A percentile compares a stretch with the other conserved stretches of the same genome.
These are phyloP conservation scores for Bubo blakistoni DNA, from an alignment of 2,113 vertebrate genomes.

Conservation along the genomic window DNA sequence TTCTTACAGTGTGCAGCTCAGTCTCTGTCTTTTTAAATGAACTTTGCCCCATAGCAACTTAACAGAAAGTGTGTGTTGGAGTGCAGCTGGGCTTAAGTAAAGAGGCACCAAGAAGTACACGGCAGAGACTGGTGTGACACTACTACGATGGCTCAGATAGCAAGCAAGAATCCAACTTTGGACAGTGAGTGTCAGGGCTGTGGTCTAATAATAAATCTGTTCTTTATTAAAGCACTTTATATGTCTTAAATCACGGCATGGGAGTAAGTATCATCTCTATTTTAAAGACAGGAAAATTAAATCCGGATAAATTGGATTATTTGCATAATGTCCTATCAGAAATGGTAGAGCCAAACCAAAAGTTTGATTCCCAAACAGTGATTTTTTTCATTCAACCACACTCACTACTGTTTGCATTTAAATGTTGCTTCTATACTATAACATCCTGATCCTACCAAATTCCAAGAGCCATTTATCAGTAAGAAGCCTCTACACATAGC, in stretches of 20 bases:
- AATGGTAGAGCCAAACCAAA: background rate
- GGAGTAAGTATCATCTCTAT: background rate
- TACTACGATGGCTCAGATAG: background rate
- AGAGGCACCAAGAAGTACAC: background rate
- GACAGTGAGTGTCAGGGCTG: background rate
- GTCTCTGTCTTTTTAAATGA: background rate
- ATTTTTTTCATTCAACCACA: background rate
- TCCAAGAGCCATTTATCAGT: background rate
- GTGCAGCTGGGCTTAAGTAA: background rate
- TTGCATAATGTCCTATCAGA: background rate
- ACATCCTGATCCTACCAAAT: background rate
- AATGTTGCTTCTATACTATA: background rate
- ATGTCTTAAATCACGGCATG: background rate
- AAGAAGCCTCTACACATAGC: background rate
- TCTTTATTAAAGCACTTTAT: background rate
- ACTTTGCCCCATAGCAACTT: background rate
- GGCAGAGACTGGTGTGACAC: background rate
- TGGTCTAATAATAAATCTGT: background rate
- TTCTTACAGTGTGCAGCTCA: background rate
- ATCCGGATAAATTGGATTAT: background rate
- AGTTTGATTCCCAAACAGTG: background rate
- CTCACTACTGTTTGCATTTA: background rate
- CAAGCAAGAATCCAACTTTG: background rate
- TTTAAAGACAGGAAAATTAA: background rate
- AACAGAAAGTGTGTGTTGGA: background rate